phyloP scores from a whole-genome alignment of 1,140 invertebrate species.

The Triops cancriformis region DNA sequence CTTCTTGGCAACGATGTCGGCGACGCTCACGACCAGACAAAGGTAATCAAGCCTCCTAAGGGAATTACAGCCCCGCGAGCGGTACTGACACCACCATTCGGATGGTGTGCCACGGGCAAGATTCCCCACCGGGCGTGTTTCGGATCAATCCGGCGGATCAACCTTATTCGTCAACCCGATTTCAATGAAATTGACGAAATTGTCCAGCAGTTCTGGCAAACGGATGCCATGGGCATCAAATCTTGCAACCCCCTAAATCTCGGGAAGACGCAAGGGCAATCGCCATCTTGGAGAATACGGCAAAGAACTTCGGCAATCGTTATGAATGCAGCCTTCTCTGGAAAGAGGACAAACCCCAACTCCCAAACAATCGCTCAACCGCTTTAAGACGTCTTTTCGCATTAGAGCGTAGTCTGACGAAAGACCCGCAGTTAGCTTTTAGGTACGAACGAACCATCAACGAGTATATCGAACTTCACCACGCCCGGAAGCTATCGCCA shows the following conservation, averaged over 20 bases:
- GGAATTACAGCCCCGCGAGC: background rate
- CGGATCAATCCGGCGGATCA: background rate
- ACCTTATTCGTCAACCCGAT: background rate
- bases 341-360: constrained; percentile 18
- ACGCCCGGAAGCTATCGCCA: constrained; percentile 11
- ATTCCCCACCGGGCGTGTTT: background rate
- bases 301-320: background rate
- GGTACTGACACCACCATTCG: constrained; percentile 17
- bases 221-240: background rate
- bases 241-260: background rate
- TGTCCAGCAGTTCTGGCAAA: constrained; percentile 15
- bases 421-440: constrained; percentile 12
- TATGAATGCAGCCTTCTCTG: background rate
- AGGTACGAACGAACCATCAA: constrained; percentile 15
- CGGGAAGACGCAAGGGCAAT: background rate
- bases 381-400: constrained; percentile 23
- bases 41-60: background rate
- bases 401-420: constrained; percentile 25
- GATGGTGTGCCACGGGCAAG: constrained; percentile 15
- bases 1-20: constrained; percentile 14
- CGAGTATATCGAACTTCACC: constrained; percentile 18
- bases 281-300: background rate
- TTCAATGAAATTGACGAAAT: background rate
- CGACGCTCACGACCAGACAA: background rate
- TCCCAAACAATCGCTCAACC: constrained; percentile 24